These are phyloP conservation scores for Sus cebifrons DNA, from an alignment of 2,797 vertebrate species.

Conservation along the genomic window DNA sequence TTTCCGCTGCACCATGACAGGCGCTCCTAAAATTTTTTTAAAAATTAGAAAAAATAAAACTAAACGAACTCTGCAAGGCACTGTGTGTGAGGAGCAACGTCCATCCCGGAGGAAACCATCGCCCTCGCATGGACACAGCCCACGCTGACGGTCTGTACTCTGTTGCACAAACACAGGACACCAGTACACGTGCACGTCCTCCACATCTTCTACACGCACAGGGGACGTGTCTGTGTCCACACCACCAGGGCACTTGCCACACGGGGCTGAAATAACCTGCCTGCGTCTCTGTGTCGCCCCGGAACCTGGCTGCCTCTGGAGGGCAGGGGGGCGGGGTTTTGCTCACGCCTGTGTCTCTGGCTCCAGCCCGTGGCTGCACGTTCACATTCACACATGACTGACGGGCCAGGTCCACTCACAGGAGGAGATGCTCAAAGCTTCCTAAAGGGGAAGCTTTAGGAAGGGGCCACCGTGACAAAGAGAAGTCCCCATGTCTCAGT, in stretches of 20 bases:
- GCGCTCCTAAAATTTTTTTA: no score
- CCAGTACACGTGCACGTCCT: rapidly evolving
- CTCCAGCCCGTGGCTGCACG: rapidly evolving
- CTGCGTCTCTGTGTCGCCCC: rapidly evolving
- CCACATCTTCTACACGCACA: background rate
- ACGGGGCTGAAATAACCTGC: background rate
- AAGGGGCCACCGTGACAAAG: background rate
- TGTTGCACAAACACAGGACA: no score
- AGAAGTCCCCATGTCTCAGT: background rate
- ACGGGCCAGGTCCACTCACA: rapidly evolving
- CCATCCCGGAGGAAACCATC: background rate
- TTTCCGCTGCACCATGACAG: no score
- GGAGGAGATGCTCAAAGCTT: background rate
- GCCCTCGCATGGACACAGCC: background rate
- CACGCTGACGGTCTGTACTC: no score
- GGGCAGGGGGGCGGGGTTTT: background rate
- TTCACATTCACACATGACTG: rapidly evolving
- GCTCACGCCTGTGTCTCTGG: background rate
- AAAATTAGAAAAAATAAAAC: no score
- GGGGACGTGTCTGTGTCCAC: rapidly evolving
- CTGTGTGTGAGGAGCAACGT: background rate
- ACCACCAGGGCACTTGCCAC: background rate
- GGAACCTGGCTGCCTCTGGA: background rate
- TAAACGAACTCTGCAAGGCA: no score
- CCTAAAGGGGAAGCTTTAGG: no score